These are phyloP conservation scores for Synanthedon formicaeformis DNA, from an alignment of 2,888 invertebrate genomes.

Conservation along the genomic window DNA sequence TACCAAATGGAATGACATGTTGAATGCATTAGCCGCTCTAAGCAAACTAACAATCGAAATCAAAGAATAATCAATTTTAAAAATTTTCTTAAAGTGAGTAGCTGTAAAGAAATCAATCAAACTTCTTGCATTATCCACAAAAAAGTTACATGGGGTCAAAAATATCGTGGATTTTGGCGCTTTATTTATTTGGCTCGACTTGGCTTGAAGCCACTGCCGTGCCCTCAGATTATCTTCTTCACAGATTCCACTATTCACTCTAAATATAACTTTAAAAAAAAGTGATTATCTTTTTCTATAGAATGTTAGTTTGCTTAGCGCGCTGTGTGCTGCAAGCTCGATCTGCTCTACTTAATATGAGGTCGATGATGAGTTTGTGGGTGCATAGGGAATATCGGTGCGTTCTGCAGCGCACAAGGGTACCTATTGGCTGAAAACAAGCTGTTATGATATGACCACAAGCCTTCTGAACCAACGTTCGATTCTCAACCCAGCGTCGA, in stretches of 20 bases:
- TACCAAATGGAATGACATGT: constrained; percentile 65
- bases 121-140: too few relatives aligned
- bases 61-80: too few relatives aligned
- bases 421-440: constrained; percentile 25
- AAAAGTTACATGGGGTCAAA: too few relatives aligned
- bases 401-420: constrained; percentile 15
- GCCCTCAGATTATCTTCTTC: too few relatives aligned
- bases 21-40: constrained; percentile 52
- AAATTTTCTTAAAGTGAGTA: too few relatives aligned
- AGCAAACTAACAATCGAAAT: constrained; percentile 53
- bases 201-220: too few relatives aligned
- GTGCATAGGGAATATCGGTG: constrained; percentile 1
- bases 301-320: constrained; percentile 47
- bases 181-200: too few relatives aligned
- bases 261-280: constrained; percentile 4
- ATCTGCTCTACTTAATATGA: constrained; percentile 30
- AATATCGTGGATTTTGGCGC: too few relatives aligned
- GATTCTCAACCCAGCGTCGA: constrained; percentile 26
- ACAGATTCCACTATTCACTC: not conserved
- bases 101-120: too few relatives aligned
- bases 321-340: constrained; percentile 48
- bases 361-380: constrained; percentile 18
- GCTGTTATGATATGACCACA: constrained; percentile 1
- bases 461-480: constrained; percentile 1
- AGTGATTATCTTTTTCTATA: not conserved